Percentiles rank a stretch among this genome's conserved stretches.
These are phyloP conservation scores for Oreocharis arfaki DNA, from an alignment of 2,113 vertebrate genomes.

Conservation along the genomic window DNA sequence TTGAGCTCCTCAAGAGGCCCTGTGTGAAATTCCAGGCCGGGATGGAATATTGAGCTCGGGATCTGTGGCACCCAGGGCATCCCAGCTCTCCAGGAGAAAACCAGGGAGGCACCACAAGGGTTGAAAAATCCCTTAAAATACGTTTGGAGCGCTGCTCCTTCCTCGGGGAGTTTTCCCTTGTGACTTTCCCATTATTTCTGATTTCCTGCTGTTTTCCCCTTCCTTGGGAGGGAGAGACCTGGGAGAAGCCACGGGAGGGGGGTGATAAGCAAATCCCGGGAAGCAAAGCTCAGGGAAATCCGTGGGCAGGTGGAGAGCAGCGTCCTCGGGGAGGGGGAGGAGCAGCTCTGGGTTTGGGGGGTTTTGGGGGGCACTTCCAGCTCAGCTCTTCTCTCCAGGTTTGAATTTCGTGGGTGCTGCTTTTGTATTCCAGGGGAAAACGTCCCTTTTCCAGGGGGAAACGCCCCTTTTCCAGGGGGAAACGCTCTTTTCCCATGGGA, in stretches of 20 bases:
- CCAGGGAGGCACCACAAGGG: fast-evolving
- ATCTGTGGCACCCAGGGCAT: fast-evolving
- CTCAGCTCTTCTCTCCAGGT: neutral
- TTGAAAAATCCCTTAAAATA: fast-evolving
- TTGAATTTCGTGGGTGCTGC: neutral
- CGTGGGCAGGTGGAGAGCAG: neutral
- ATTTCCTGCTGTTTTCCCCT: neutral
- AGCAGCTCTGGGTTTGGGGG: neutral
- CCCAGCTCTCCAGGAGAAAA: neutral
- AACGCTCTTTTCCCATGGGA: no score
- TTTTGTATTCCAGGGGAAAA: neutral
- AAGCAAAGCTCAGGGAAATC: slow-evolving; percentile 15
- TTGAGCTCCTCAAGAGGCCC: neutral
- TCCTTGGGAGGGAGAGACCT: neutral
- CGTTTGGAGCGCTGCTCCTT: neutral
- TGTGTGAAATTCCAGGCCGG: neutral
- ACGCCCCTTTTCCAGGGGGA: fast-evolving
- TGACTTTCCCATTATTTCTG: no score
- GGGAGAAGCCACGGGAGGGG: neutral
- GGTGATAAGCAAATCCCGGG: neutral
- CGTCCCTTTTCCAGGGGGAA: neutral
- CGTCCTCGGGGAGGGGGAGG: neutral
- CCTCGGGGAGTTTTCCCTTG: neutral
- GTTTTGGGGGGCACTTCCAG: neutral
- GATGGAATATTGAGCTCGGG: fast-evolving